phyloP scores from a whole-genome alignment of 2,888 invertebrate species.

The Lepidochitona cinerea region DNA sequence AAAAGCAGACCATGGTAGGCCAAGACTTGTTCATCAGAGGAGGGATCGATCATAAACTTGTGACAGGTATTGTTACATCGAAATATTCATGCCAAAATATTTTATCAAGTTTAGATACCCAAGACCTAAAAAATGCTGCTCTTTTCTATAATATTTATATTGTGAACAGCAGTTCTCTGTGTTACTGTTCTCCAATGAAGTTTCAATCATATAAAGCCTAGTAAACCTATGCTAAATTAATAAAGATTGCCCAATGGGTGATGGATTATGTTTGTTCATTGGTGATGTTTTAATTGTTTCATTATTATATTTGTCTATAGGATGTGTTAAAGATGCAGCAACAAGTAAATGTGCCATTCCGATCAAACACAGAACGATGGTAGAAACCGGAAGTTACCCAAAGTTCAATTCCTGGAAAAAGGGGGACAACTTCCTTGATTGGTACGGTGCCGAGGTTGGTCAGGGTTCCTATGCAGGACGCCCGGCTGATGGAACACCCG shows the following conservation, averaged over 20 bases:
- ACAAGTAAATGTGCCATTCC: constrained; percentile 32
- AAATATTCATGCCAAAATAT: no score
- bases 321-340: constrained; percentile 21
- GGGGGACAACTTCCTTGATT: constrained; percentile 39
- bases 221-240: no score
- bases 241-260: no score
- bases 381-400: constrained; percentile 17
- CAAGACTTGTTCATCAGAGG: constrained; percentile 69
- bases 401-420: constrained; percentile 34
- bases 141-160: no score
- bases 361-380: constrained; percentile 27
- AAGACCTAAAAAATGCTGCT: no score
- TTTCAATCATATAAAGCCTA: no score
- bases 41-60: constrained; percentile 43
- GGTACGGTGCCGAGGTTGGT: constrained; percentile 37
- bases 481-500: constrained; percentile 27
- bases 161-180: no score
- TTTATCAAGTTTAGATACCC: no score
- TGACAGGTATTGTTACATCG: no score
- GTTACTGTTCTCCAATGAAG: no score
- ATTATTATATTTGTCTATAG: not conserved
- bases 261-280: no score
- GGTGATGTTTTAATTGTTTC: no score
- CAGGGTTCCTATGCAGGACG: constrained; percentile 31
- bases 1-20: constrained; percentile 55